Evolutionary conservation across 2,113 vertebrate genomes (phyloP).

Genomic region (Setophaga kirtlandii): DNA sequence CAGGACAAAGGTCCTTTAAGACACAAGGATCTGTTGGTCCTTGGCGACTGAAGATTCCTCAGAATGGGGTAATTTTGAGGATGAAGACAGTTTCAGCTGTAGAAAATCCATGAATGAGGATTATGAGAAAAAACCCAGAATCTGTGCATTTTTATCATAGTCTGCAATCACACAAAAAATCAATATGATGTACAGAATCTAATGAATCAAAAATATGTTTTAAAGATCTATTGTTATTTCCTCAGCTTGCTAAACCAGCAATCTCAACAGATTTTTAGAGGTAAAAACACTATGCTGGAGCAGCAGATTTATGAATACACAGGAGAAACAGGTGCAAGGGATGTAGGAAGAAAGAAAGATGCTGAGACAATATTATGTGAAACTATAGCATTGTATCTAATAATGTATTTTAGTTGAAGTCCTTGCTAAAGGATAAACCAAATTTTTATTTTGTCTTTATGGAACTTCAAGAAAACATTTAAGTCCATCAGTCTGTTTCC

Average conservation of each 20-base stretch:
- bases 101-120: background rate
- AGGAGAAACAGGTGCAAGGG: slow-evolving; percentile 37
- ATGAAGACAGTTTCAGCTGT: background rate
- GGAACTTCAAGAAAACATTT: background rate
- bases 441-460: background rate
- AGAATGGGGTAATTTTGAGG: background rate
- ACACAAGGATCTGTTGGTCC: background rate
- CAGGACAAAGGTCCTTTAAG: background rate
- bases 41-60: background rate
- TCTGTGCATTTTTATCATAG: background rate
- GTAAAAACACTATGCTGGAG: background rate
- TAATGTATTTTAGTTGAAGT: background rate
- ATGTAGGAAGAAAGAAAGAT: background rate
- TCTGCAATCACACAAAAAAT: background rate
- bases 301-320: slow-evolving; percentile 27
- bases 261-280: slow-evolving; percentile 13
- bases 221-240: background rate
- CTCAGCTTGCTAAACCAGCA: background rate
- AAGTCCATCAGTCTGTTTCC: background rate
- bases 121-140: background rate
- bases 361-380: background rate
- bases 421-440: background rate
- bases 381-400: background rate
- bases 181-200: background rate
- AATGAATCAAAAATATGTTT: background rate